Evolutionary conservation across 2,113 vertebrate species (phyloP), one percentile per base, ranked within the genome.

Genomic region (Hippolais icterina): DNA sequence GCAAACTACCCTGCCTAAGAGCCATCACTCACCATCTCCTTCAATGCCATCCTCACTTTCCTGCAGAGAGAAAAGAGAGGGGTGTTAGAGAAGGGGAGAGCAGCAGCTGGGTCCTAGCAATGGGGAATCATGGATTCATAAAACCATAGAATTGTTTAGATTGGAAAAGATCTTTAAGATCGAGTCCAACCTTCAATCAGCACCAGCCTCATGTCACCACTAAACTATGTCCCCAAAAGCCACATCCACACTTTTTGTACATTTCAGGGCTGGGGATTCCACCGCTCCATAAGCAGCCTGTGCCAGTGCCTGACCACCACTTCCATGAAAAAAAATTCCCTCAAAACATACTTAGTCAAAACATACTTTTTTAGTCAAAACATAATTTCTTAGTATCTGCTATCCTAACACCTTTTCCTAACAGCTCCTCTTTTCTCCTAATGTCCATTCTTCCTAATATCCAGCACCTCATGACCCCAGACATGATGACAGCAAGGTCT

Each of bases 41-140:
- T 98, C 99, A 2, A 99, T 99, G 49, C 98, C 99, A 91, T 99
- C 99, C 97, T 99, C 99, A 69, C 99, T 99, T 95, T 99, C 99
- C 99, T 99, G 97, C 6, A 4, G 93, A 80, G 28, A 63, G 95
- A 49, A 88, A 31, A 66, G 33, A 81, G 64, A 65, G 11, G 44
- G 2, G 8, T 1, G 3, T 96, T 35, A 91, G 41, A 1, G 1
- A 9, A 59, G 11, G 16, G 37, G 35, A 72, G 49, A 23, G 29
- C 15, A 35, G 75, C n/a, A 56, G 19, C 16, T 0, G 1, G 12
- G 29, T 19, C 27, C 35, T 16, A 24, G 33, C 5, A 7, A 35
- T 27, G 12, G 1, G 14, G 44, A 46, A 4, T n/a, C 10, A 15
- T 18, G 41, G 29, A 60, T 21, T 25, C 37, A 53, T 1, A 52